Conservation (phyloP, 2,113 vertebrate genomes). For the Jaculus jaculus region DNA sequence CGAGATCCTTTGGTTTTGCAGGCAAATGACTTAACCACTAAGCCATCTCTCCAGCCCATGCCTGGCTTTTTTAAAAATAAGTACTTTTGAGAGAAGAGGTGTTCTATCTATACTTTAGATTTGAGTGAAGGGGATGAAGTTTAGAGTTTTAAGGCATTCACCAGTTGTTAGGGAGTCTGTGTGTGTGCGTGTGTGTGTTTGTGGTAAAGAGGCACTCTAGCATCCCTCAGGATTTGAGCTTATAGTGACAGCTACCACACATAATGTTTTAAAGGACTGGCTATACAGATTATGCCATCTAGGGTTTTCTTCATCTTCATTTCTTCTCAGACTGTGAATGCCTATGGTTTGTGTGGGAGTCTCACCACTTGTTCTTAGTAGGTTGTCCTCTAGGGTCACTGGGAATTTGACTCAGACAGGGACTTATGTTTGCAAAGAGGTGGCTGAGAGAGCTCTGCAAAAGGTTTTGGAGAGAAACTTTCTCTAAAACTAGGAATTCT, state of each 20-base stretch:
- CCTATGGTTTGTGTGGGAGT: background rate
- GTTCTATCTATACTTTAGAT: constrained; percentile 45
- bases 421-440: constrained; percentile 42
- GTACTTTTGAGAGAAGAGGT: background rate
- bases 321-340: constrained; percentile 36
- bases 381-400: constrained; percentile 33
- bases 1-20: no score
- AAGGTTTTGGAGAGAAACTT: constrained; percentile 34
- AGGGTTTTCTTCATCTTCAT: constrained; percentile 14
- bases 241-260: background rate
- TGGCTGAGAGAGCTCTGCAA: constrained; percentile 4
- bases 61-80: no score
- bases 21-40: no score
- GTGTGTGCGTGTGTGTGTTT: background rate
- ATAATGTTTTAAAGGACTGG: background rate
- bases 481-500: background rate
- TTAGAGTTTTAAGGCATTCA: constrained; percentile 34
- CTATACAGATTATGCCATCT: constrained; percentile 17
- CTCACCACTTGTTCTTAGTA: constrained; percentile 18
- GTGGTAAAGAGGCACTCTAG: background rate
- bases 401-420: constrained; percentile 36
- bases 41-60: no score
- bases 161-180: constrained; percentile 8
- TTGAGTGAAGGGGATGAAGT: background rate
- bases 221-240: background rate